Base-by-base conservation (phyloP, 2,888 invertebrate genomes). In the Epirrhoe alternata region DNA sequence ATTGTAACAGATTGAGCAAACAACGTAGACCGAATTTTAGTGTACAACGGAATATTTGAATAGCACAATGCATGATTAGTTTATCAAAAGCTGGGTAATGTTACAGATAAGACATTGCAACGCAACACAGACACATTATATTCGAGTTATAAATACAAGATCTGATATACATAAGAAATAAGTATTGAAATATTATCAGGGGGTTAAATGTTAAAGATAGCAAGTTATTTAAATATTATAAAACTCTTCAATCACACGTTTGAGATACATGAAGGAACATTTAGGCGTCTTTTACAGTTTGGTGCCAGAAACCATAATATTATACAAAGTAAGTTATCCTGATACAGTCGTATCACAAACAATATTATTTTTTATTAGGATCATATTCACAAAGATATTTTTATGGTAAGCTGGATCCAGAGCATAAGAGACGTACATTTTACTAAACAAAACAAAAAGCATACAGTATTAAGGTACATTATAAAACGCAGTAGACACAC, bases 1-100 rank as follows among this genome's bases (percentile, higher is more conserved):
- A 74, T 72, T 74, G 70, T 47, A 50, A 61, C 66, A 54, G 64
- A 61, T 71, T 77, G 72, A 71, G 66, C 64, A 64, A 71, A 66
- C 64, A 63, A 64, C 55, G 59, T 45, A 54, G 45, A 63, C 54
- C 49, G 35, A 61, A 57, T 31, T n/a, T 14, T 12, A 60, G 31
- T 6, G 10, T 5, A 42, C 10, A 45, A 52, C 51, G 10, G 6
- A 38, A 33, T 61, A 3, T 54, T 58, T 50, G 42, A 50, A 54
- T 62, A 17, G 58, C 58, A 61, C 14, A 55, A 42, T 52, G 61
- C 57, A 50, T 49, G 54, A 59, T 49, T 45, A 54, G 53, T 50
- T 45, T 33, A 56, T 66, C 17, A 56, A 16, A 57, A 64, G 61
- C 61, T 38, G 55, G n/a, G n/a, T n/a, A n/a, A n/a, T n/a, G n/a